phyloP scores from a whole-genome alignment of 30 jellyfish, hydroid and myxozoan species.

The Rhopilema esculentum region DNA sequence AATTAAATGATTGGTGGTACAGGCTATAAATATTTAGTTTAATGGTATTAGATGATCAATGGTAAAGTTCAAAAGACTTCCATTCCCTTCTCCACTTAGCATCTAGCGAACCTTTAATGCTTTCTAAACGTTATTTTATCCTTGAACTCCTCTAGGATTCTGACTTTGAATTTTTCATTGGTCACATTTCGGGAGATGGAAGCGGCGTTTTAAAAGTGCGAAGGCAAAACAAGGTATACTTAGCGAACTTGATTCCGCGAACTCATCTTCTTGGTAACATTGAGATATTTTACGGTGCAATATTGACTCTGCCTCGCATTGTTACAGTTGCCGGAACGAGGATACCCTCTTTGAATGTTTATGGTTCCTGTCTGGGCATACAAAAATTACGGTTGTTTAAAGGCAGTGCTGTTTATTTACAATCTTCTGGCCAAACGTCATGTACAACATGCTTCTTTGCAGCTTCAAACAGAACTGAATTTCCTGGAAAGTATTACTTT shows the following conservation, averaged over 20 bases:
- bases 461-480: constrained; percentile 53
- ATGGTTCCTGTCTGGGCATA: constrained; percentile 62
- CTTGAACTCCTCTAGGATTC: constrained; percentile 36
- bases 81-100: too few species aligned
- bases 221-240: constrained; percentile 46
- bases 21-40: too few species aligned
- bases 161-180: constrained; percentile 25
- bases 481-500: constrained; percentile 63
- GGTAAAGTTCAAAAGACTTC: too few species aligned
- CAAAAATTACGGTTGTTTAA: constrained; percentile 32
- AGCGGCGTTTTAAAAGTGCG: constrained; percentile 58
- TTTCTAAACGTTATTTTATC: too few species aligned
- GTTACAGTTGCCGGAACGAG: constrained; percentile 65
- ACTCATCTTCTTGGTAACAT: constrained; percentile 47
- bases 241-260: constrained; percentile 14
- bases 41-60: too few species aligned
- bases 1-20: too few species aligned
- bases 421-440: constrained; percentile 67
- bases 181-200: constrained; percentile 63
- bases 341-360: constrained; percentile 38
- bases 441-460: constrained; percentile 67
- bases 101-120: too few species aligned
- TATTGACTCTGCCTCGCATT: constrained; percentile 50
- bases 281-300: constrained; percentile 45
- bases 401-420: constrained; percentile 34